Conservation (phyloP, 2,888 invertebrate species). For the Bibio marci region DNA sequence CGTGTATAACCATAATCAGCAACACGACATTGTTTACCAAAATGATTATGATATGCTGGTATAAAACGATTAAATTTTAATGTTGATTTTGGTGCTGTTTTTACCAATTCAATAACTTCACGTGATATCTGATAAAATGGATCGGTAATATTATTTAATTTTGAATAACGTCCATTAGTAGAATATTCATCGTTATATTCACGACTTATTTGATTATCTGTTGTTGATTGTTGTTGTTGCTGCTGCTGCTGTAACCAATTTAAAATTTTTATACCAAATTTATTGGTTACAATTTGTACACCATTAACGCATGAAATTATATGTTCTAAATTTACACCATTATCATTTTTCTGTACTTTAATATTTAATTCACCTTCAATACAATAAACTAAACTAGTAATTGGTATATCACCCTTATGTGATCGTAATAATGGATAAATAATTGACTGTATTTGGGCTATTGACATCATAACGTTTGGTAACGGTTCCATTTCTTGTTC, state of each 20-base stretch:
- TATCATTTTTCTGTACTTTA: slow-evolving; percentile 27
- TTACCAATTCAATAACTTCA: slow-evolving; percentile 71
- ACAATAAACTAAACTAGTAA: slow-evolving; percentile 26
- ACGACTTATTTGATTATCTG: too few species aligned
- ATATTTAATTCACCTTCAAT: slow-evolving; percentile 23
- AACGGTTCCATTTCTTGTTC: slow-evolving; percentile 52
- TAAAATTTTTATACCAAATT: slow-evolving; percentile 28
- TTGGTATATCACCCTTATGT: slow-evolving; percentile 27
- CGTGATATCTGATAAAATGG: slow-evolving; percentile 55
- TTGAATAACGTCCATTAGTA: slow-evolving; percentile 12
- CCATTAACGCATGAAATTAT: slow-evolving; percentile 69
- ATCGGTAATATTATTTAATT: slow-evolving; percentile 20
- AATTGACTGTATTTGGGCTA: slow-evolving; percentile 24
- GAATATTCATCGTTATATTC: background rate
- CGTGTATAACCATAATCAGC: slow-evolving; percentile 94
- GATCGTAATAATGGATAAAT: slow-evolving; percentile 24
- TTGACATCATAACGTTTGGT: slow-evolving; percentile 34
- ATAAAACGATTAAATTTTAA: slow-evolving; percentile 76
- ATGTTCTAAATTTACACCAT: slow-evolving; percentile 78
- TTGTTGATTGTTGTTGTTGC: too few species aligned
- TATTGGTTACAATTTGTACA: slow-evolving; percentile 34
- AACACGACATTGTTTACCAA: slow-evolving; percentile 86
- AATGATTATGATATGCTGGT: slow-evolving; percentile 92
- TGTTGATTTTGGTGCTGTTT: slow-evolving; percentile 63
- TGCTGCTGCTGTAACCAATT: background rate